Evolutionary conservation across 2,888 invertebrate species (phyloP), one percentile per base, ranked within the genome.

Genomic region (Aquatica leii): DNA sequence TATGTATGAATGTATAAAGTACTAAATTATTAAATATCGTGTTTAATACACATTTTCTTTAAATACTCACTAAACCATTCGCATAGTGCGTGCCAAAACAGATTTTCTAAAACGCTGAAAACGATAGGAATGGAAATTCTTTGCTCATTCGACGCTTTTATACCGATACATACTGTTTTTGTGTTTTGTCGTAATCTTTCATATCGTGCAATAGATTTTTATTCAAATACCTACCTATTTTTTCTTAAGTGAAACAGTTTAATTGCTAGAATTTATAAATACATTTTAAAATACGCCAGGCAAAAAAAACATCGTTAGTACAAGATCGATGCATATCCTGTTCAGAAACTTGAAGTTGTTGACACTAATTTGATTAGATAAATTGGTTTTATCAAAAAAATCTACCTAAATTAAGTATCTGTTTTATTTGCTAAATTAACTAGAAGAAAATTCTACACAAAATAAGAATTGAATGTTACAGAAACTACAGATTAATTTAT

Each of bases 31-130:
- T 52, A 24, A 46, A 49, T 59, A 37, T 59, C 58, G 55, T 67
- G 59, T 49, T 17, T 18, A 35, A 59, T 24, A 18, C 24, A 31
- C 46, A 46, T 46, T 46, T 46, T 46, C 46, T 3, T 17, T 46
- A 46, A 46, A 46, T 46, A 46, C 18, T 46, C 18, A 11, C 11
- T 20, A 17, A 20, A 17, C 5, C 17, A 43, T 43, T 12, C 17
- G 15, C 52, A 59, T 35, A 55, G 65, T 71, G 72, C 72, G 72
- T 73, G 73, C 63, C 51, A 63, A 65, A 66, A 70, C 65, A 67
- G 72, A 73, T 71, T 72, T 70, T 58, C 37, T 57, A 53, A 69
- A 70, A 65, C 63, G 63, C 60, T 58, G 56, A 49, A 60, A 60
- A 62, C 64, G 63, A 64, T 46, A 41, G 52, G 59, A 62, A 62